Conservation (phyloP, 1,140 invertebrate species). For the Habropoda laboriosa region DNA sequence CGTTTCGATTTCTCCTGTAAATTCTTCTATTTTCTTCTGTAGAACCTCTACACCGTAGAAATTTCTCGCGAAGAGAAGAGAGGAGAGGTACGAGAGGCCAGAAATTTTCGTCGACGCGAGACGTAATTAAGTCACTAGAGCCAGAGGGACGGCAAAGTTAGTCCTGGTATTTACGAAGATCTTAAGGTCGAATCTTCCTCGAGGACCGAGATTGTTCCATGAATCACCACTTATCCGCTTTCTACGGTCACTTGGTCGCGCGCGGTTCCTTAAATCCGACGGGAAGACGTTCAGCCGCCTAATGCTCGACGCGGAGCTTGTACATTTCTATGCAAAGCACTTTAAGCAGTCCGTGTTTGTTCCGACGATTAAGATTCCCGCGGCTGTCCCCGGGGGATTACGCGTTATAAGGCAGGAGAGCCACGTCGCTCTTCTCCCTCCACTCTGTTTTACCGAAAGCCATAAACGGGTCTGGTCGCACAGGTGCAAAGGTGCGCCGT, state of each 20-base stretch:
- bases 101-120: neutral
- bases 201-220: conserved; percentile 6
- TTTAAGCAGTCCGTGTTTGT: conserved; percentile 53
- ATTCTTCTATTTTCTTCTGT: too few species aligned
- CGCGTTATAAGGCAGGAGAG: conserved; percentile 1
- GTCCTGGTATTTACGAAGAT: neutral
- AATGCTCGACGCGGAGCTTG: conserved; percentile 42
- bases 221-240: conserved; percentile 52
- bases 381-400: conserved; percentile 55
- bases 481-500: conserved; percentile 41
- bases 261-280: conserved; percentile 22
- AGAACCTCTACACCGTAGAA: too few species aligned
- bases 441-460: conserved; percentile 51
- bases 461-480: conserved; percentile 25
- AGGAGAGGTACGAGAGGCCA: neutral
- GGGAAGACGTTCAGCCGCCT: conserved; percentile 23
- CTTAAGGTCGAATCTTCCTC: neutral
- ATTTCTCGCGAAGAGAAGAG: too few species aligned
- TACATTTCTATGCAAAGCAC: conserved; percentile 63
- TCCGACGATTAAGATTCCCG: conserved; percentile 57
- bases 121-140: conserved; percentile 4
- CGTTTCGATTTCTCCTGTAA: neutral
- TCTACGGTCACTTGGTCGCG: neutral
- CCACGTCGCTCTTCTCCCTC: neutral
- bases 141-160: neutral